Base-by-base conservation (phyloP, 2,113 vertebrate genomes). In the Pachycephala philippinensis region DNA sequence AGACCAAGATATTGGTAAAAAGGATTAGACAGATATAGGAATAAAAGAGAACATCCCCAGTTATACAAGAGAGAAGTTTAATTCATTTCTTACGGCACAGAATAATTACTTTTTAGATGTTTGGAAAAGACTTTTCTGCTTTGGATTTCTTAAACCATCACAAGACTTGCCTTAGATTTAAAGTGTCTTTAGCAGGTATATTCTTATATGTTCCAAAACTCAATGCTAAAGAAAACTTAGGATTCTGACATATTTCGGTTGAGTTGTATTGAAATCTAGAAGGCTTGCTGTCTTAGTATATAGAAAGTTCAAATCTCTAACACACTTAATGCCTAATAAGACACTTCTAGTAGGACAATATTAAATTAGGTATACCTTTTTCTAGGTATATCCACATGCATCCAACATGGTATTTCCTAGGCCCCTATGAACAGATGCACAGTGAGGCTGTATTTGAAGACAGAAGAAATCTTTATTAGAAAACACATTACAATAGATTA, bases 51-150 rank as follows among this genome's bases (percentile, higher is more conserved):
- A 92, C 93, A 80, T 89, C 35, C 77, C 37, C 75, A 37, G 88
- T 87, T 96, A 86, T 68, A 86, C 44, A 96, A 94, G 60, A 90
- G 33, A 70, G 39, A 54, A 93, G n/a, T 92, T 95, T 86, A 96
- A 86, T 94, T 83, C 9, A 1, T 89, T 85, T 91, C 47, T 80
- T 68, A 68, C 0, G 1, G 44, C 50, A 37, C 54, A 86, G 92
- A 86, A 93, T 87, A 86, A 92, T 97, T 93, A 82, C 52, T 87
- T 89, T 93, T 74, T 75, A 90, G 76, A 63, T 83, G 33, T 80
- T 90, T 90, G 56, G 78, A 31, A 68, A 90, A 88, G 63, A 37
- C 49, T 49, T 86, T 19, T 52, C 54, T 87, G 52, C 50, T 76
- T 80, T 80, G n/a, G 18, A 60, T 88, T 95, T 85, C 54, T 90